These are phyloP conservation scores for Gnatocerus cornutus DNA, from an alignment of 2,888 invertebrate genomes.

Conservation along the genomic window DNA sequence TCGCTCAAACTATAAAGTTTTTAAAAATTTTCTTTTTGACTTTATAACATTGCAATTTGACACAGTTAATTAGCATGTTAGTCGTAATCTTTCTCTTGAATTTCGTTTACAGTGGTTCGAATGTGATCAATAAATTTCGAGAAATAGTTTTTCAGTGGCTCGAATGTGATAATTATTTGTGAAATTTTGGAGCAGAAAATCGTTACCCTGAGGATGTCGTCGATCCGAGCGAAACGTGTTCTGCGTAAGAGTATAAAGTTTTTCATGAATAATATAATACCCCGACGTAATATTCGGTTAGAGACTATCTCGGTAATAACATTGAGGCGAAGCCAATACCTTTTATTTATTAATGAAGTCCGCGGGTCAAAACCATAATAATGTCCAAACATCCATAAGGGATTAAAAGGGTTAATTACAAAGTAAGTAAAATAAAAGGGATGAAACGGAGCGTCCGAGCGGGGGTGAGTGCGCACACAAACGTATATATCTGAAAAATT, in stretches of 20 bases:
- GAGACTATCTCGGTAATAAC: slow-evolving; percentile 48
- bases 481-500: slow-evolving; percentile 65
- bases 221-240: background rate
- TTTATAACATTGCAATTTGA: too few relatives aligned
- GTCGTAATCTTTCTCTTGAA: too few relatives aligned
- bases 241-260: slow-evolving; percentile 47
- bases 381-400: slow-evolving; percentile 64
- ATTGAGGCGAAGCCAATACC: slow-evolving; percentile 50
- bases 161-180: too few relatives aligned
- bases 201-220: too few relatives aligned
- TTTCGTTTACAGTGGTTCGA: too few relatives aligned
- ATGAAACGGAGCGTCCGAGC: slow-evolving; percentile 48
- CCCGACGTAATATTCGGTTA: slow-evolving; percentile 50
- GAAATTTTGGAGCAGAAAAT: too few relatives aligned
- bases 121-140: too few relatives aligned
- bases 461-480: slow-evolving; percentile 40
- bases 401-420: slow-evolving; percentile 66
- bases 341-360: slow-evolving; percentile 62
- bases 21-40: too few relatives aligned
- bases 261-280: slow-evolving; percentile 52
- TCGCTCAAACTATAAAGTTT: too few relatives aligned
- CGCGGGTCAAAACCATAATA: slow-evolving; percentile 61
- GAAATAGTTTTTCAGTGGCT: too few relatives aligned
- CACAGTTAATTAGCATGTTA: too few relatives aligned
- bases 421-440: slow-evolving; percentile 66